Evolutionary conservation across 1,140 invertebrate species (phyloP), one percentile per base, ranked within the genome.

Genomic region (Scylla paramamosain): DNA sequence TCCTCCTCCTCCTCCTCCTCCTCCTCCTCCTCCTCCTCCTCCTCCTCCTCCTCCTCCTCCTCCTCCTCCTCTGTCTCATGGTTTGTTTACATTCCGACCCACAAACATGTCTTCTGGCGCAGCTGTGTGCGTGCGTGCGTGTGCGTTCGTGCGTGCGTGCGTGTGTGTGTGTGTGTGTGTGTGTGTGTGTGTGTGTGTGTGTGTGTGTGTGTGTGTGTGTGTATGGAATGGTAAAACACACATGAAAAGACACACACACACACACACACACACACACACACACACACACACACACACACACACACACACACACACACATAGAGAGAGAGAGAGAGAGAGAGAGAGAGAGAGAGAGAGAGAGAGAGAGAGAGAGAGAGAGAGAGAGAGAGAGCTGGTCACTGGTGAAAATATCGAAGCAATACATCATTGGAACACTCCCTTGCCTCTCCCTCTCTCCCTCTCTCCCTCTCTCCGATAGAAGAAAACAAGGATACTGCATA

Each of bases 121-220:
- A 77, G 67, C 20, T 77, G 67, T 77, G 67, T 77, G 67, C 20
- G 67, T 77, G 67, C 20, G 67, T 77, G 67, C 20, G 67, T n/a
- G 67, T 67, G 59, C 20, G 20, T 67, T 6, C 20, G 59, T 67
- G 59, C 10, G 59, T 25, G 59, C 20, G 59, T 25, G 59, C 20
- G 20, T 67, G 59, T 67, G 59, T 67, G 59, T 67, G 59, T 67
- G 59, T 67, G 59, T n/a, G 25, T n/a, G 67, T 77, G n/a, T 77
- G 67, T 77, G 67, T 77, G 67, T n/a, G 67, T n/a, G 67, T 77
- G 67, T 77, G 67, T 77, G 67, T 77, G 67, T 77, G 67, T 77
- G 67, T 77, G 67, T 77, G 67, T 77, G 67, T 77, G 67, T 77
- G 67, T 77, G 67, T 77, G 67, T 77, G 67, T 77, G 67, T 77